These are phyloP conservation scores for Scomber colias DNA, from an alignment of 2,113 vertebrate genomes.

Conservation along the genomic window DNA sequence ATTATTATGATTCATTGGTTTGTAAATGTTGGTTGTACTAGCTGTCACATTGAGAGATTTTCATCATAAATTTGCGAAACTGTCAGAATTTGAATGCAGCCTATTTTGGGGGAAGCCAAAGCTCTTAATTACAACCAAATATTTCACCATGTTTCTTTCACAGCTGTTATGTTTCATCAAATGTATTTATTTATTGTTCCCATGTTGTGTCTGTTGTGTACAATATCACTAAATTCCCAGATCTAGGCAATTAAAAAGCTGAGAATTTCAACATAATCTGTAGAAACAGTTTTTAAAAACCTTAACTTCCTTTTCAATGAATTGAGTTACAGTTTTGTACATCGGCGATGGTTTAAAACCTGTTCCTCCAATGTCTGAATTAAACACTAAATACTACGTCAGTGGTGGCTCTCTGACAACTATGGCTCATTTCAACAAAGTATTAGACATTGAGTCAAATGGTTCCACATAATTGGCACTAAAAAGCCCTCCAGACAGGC, in stretches of 20 bases:
- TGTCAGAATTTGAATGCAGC: too few relatives aligned
- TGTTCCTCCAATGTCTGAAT: background rate
- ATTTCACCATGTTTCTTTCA: too few relatives aligned
- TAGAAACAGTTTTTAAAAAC: background rate
- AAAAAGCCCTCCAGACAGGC: slow-evolving; percentile 72
- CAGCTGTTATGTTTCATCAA: too few relatives aligned
- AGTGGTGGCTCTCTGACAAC: slow-evolving; percentile 35
- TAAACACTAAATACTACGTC: background rate
- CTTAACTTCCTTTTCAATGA: background rate
- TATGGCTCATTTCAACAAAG: slow-evolving; percentile 64
- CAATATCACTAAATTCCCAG: background rate
- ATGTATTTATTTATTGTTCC: too few relatives aligned
- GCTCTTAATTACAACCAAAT: too few relatives aligned
- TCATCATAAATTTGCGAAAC: too few relatives aligned
- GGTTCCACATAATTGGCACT: slow-evolving; percentile 76
- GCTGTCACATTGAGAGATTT: too few relatives aligned
- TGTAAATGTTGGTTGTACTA: too few relatives aligned
- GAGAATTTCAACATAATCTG: background rate
- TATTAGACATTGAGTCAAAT: slow-evolving; percentile 70
- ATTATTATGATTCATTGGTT: too few relatives aligned
- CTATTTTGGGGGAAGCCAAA: too few relatives aligned
- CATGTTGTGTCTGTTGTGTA: too few relatives aligned
- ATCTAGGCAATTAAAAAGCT: too few relatives aligned
- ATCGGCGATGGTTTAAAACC: background rate
- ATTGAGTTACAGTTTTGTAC: background rate